Percentiles rank a stretch among this genome's conserved stretches.
Evolutionary conservation across 1,140 invertebrate genomes (phyloP).

Genomic region (Protaetia brevitarsis): DNA sequence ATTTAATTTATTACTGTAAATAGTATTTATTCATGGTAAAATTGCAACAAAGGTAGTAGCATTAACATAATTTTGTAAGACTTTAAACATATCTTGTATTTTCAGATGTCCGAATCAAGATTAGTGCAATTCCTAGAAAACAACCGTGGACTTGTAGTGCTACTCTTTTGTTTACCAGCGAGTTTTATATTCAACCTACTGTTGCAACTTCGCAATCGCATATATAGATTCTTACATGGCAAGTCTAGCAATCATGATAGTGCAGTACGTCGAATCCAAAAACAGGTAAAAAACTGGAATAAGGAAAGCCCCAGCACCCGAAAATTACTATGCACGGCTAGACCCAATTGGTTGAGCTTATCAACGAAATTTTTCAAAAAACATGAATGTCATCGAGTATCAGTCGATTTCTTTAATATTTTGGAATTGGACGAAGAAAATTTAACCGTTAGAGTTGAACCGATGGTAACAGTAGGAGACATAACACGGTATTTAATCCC

Average conservation of each 20-base stretch:
- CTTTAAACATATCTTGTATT: background rate
- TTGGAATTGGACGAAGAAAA: slow-evolving; percentile 52
- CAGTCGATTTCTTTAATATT: slow-evolving; percentile 58
- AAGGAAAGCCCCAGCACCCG: slow-evolving; percentile 51
- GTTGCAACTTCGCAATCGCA: slow-evolving; percentile 50
- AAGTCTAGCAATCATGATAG: slow-evolving; percentile 53
- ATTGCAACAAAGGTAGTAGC: too few relatives aligned
- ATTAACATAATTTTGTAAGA: too few relatives aligned
- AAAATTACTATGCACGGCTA: slow-evolving; percentile 61
- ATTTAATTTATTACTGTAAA: too few relatives aligned
- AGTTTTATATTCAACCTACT: slow-evolving; percentile 60
- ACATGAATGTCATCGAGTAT: slow-evolving; percentile 59
- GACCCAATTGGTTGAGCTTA: slow-evolving; percentile 66
- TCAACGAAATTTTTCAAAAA: slow-evolving; percentile 67
- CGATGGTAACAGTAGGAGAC: slow-evolving; percentile 54
- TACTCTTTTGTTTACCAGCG: slow-evolving; percentile 64
- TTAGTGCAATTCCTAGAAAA: slow-evolving; percentile 58
- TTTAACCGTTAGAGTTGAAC: slow-evolving; percentile 51
- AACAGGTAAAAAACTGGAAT: slow-evolving; percentile 58
- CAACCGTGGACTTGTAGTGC: slow-evolving; percentile 63
- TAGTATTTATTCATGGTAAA: too few relatives aligned
- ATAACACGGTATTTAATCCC: slow-evolving; percentile 52
- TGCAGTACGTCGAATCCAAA: slow-evolving; percentile 58
- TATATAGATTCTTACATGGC: slow-evolving; percentile 50
- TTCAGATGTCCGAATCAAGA: slow-evolving; percentile 37